A percentile compares a stretch with the other conserved stretches of the same genome.
phyloP scores from a whole-genome alignment of 1,140 invertebrate genomes.

The Eumeta japonica region DNA sequence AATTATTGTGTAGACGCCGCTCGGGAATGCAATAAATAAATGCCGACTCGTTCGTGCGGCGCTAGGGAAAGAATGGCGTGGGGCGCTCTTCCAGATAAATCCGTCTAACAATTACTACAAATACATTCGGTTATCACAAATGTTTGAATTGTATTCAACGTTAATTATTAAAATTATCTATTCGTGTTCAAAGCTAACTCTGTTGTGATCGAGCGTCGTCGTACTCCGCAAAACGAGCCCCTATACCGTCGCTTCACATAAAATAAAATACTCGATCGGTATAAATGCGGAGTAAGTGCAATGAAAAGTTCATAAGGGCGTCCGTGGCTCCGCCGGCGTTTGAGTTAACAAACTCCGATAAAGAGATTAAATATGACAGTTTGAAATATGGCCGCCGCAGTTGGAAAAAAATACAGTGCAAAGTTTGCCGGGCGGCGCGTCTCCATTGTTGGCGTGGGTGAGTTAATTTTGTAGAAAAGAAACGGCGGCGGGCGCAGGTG shows the following conservation, averaged over 20 bases:
- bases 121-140: too few relatives aligned
- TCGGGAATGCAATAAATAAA: background rate
- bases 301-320: constrained; percentile 31
- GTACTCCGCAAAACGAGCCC: too few relatives aligned
- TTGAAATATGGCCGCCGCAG: constrained; percentile 54
- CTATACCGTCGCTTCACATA: too few relatives aligned
- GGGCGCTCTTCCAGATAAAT: too few relatives aligned
- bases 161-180: too few relatives aligned
- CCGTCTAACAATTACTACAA: too few relatives aligned
- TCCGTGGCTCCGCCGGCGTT: constrained; percentile 44
- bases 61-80: background rate
- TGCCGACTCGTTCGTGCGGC: background rate
- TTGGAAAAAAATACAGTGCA: constrained; percentile 42
- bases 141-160: too few relatives aligned
- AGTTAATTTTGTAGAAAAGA: constrained; percentile 54
- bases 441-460: constrained; percentile 44
- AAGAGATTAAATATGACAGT: constrained; percentile 58
- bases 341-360: constrained; percentile 49
- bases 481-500: constrained; percentile 47
- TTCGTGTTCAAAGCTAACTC: too few relatives aligned
- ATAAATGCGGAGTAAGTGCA: too few relatives aligned
- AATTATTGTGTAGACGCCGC: too few relatives aligned
- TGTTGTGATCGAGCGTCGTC: too few relatives aligned
- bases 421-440: constrained; percentile 29
- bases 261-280: too few relatives aligned